Conservation (phyloP, 2,888 invertebrate species). For the Troglohyphantes excavatus region DNA sequence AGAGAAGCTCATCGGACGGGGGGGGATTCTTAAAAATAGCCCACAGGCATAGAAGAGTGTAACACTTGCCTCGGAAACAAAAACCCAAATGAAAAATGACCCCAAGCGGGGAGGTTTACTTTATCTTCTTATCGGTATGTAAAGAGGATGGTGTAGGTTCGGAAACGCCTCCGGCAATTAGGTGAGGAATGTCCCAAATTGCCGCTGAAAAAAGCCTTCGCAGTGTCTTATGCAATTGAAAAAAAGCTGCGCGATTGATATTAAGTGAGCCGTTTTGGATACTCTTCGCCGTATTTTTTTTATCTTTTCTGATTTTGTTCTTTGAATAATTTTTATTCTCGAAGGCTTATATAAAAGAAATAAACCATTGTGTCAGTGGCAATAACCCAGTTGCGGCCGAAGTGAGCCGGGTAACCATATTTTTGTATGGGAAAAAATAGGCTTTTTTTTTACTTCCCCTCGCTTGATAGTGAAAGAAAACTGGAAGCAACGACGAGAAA, state of each 20-base stretch:
- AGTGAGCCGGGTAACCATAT: too few species aligned
- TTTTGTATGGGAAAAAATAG: too few species aligned
- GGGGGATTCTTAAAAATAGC: slow-evolving; percentile 36
- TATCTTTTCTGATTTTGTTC: not conserved
- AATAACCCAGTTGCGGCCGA: too few species aligned
- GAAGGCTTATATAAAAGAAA: too few species aligned
- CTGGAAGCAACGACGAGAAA: too few species aligned
- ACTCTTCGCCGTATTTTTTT: not conserved
- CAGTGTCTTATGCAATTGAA: not conserved
- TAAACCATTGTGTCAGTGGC: too few species aligned
- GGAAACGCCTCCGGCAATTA: slow-evolving; percentile 1
- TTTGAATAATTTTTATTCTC: too few species aligned
- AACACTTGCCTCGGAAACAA: not conserved
- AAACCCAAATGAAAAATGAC: slow-evolving; percentile 1
- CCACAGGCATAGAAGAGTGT: not conserved
- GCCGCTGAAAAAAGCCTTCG: not conserved
- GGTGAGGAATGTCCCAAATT: not conserved
- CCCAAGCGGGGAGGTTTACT: not conserved
- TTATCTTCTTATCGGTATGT: slow-evolving; percentile 5
- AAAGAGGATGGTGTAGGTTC: not conserved
- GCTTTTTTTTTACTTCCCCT: too few species aligned
- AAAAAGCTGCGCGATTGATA: not conserved
- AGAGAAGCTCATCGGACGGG: slow-evolving; percentile 17
- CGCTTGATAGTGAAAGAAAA: too few species aligned
- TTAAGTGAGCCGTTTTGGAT: not conserved